These are phyloP conservation scores for Falco columbarius DNA, from an alignment of 2,797 vertebrate species.

Conservation along the genomic window DNA sequence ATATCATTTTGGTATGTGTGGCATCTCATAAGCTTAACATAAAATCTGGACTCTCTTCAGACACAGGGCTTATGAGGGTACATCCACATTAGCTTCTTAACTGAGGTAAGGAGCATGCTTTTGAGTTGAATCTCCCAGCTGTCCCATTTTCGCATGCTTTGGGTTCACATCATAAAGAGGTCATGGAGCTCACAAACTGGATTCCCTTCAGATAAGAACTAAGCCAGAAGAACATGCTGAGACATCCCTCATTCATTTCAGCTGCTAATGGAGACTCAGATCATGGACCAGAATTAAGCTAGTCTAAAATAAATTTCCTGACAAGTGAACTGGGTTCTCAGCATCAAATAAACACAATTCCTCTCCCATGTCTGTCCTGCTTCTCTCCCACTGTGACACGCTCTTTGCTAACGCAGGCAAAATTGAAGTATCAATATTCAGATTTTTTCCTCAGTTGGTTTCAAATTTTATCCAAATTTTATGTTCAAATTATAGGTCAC, in stretches of 20 bases:
- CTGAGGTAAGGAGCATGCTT: not conserved
- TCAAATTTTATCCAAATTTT: not conserved
- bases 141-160: not conserved
- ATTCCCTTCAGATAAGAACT: not conserved
- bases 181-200: not conserved
- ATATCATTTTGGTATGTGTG: not conserved
- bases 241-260: not conserved
- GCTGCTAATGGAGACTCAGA: not conserved
- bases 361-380: not conserved
- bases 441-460: not conserved
- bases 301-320: not conserved
- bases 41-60: not conserved
- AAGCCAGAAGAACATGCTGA: not conserved
- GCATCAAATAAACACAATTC: not conserved
- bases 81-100: not conserved
- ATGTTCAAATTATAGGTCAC: not conserved
- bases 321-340: not conserved
- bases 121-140: not conserved
- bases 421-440: not conserved
- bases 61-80: not conserved
- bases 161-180: not conserved
- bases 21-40: not conserved
- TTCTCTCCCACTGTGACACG: not conserved
- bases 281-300: not conserved
- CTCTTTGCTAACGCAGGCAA: not conserved